Evolutionary conservation across 2,113 vertebrate species (phyloP).

Genomic region (Phoenicopterus ruber): DNA sequence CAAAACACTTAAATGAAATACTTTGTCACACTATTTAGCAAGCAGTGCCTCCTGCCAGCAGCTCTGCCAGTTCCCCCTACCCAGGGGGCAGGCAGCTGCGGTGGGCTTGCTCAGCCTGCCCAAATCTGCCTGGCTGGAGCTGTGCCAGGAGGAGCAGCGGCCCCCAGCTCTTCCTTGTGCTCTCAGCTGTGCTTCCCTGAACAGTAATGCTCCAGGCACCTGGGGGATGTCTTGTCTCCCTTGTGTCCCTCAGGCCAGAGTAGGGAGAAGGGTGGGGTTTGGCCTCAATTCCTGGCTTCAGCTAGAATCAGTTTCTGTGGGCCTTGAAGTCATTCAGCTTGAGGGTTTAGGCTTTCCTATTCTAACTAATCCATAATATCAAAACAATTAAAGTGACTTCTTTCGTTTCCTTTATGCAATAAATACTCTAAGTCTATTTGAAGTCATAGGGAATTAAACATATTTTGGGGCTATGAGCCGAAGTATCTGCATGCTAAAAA

Average conservation of each 20-base stretch:
- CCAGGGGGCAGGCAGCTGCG: conserved; percentile 1
- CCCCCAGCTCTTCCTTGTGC: neutral
- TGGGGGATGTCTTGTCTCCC: neutral
- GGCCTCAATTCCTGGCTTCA: neutral
- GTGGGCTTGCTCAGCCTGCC: neutral
- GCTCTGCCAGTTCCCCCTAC: neutral
- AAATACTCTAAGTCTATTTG: neutral
- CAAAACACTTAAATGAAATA: neutral
- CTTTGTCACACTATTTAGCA: neutral
- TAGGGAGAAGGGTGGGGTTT: neutral
- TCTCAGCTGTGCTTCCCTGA: neutral
- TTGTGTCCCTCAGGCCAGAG: neutral
- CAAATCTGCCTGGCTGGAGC: neutral
- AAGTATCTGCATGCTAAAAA: neutral
- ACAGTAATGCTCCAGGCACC: neutral
- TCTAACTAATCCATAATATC: neutral
- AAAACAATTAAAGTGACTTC: neutral
- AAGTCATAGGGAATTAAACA: neutral
- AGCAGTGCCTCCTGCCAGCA: neutral
- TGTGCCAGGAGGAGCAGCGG: neutral
- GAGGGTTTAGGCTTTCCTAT: neutral
- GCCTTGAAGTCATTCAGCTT: neutral
- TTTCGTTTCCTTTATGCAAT: neutral
- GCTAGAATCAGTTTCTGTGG: neutral
- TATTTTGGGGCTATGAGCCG: neutral